Evolutionary conservation across 2,113 vertebrate genomes (phyloP), one percentile per base, ranked within the genome.

Genomic region (Alces alces): DNA sequence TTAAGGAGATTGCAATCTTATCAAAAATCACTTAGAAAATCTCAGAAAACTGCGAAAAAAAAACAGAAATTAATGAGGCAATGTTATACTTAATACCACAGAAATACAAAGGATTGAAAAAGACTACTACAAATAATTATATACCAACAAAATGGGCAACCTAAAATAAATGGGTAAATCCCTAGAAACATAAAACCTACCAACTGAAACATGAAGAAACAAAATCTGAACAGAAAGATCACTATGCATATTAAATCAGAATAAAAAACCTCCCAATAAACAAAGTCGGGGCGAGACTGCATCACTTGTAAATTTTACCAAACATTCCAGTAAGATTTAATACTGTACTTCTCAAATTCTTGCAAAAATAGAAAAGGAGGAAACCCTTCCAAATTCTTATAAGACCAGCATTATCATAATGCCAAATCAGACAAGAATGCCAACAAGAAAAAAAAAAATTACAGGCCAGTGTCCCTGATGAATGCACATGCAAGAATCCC

Each of bases 211-310:
- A 83, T 52, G 19, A 33, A 52, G 47, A 21, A 30, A 52, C 23
- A 73, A 33, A 80, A 52, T 80, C 28, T 80, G 16, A 80, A 80
- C 47, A 80, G 78, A 52, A 50, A 30, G 28, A 21, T 80, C 28
- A 52, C 47, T 83, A 15, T 11, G 33, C 33, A n/a, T n/a, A n/a
- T 54, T 54, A 21, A 83, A 55, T 83, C 80, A 83, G 47, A n/a
- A 25, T 54, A 19, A 54, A 54, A 55, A n/a, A 23, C 33, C 80
- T 83, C 50, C 80, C 19, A 25, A 25, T 52, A 86, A 58, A 60
- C 11, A 61, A 60, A 45, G n/a, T 28, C 8, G 33, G 36, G 36
- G 17, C 0, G 0, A 4, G 15, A 86, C 5, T 43, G 39, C 27
- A 21, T 45, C 39, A 86, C 5, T 33, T 17, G 28, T 61, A 43